Percentiles rank a stretch among this genome's conserved stretches.
These are phyloP conservation scores for Periophthalmodon schlosseri DNA, from an alignment of 2,113 vertebrate species.

Conservation along the genomic window DNA sequence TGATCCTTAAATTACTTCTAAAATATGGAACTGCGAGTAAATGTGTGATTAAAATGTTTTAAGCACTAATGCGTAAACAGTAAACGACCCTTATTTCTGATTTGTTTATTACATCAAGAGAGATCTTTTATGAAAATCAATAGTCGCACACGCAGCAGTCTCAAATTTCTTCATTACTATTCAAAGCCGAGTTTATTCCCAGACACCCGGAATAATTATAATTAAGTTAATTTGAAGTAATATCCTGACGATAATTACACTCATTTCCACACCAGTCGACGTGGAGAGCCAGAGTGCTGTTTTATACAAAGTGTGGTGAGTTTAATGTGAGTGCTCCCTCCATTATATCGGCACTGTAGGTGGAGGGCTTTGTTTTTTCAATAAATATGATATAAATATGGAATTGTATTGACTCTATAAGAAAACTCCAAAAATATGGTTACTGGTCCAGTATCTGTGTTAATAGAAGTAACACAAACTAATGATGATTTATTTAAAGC, in stretches of 20 bases:
- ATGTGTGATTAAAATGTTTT: no score
- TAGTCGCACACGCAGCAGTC: background rate
- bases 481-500: no score
- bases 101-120: background rate
- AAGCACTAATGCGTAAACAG: background rate
- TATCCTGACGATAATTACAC: conserved; percentile 31
- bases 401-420: background rate
- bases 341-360: conserved; percentile 27
- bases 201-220: conserved; percentile 28
- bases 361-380: conserved; percentile 48
- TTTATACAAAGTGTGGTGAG: conserved; percentile 1
- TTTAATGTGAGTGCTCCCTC: conserved; percentile 31
- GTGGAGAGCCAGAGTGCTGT: conserved; percentile 3
- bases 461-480: no score
- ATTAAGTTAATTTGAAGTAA: conserved; percentile 41
- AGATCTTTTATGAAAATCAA: background rate
- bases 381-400: conserved; percentile 44
- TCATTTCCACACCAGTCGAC: conserved; percentile 40
- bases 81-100: background rate
- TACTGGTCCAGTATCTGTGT: no score
- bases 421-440: no score
- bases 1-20: no score
- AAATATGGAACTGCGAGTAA: no score
- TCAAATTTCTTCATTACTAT: background rate
- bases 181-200: background rate